These are phyloP conservation scores for Muscicapa striata DNA, from an alignment of 2,797 vertebrate species.

Conservation along the genomic window DNA sequence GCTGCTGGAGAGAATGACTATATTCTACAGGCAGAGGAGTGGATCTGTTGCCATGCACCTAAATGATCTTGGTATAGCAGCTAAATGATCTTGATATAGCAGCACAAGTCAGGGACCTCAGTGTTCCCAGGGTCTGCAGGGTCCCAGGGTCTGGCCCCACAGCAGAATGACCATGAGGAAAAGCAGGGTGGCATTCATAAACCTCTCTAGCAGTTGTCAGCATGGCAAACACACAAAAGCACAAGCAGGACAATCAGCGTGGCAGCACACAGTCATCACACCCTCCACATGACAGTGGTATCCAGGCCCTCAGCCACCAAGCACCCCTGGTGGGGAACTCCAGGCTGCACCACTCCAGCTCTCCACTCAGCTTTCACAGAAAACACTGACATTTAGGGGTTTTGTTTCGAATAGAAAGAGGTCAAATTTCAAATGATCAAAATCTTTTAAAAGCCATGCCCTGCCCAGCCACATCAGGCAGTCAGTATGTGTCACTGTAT, in stretches of 20 bases:
- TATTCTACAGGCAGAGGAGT: not conserved
- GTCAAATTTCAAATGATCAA: not conserved
- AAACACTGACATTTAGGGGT: not conserved
- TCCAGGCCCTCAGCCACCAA: not conserved
- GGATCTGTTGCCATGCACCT: not conserved
- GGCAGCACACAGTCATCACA: not conserved
- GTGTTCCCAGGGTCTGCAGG: not conserved
- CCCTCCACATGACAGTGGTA: fast-evolving
- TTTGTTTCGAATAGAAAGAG: not conserved
- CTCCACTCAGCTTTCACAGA: not conserved
- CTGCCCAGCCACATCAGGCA: not conserved
- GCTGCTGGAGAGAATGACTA: not conserved
- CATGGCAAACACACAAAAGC: not conserved
- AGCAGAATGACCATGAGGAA: not conserved
- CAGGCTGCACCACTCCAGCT: not conserved
- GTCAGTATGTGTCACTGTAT: not conserved
- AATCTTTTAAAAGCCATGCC: not conserved
- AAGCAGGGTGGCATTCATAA: not conserved
- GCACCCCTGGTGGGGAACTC: not conserved
- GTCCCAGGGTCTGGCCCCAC: too few relatives aligned
- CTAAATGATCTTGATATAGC: not conserved
- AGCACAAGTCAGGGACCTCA: not conserved
- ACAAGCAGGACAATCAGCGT: not conserved
- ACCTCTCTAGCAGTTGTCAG: not conserved
- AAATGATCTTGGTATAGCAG: not conserved